Percentiles rank a stretch among this genome's conserved stretches.
phyloP scores from a whole-genome alignment of 2,888 invertebrate genomes.

The Sesia bembeciformis region DNA sequence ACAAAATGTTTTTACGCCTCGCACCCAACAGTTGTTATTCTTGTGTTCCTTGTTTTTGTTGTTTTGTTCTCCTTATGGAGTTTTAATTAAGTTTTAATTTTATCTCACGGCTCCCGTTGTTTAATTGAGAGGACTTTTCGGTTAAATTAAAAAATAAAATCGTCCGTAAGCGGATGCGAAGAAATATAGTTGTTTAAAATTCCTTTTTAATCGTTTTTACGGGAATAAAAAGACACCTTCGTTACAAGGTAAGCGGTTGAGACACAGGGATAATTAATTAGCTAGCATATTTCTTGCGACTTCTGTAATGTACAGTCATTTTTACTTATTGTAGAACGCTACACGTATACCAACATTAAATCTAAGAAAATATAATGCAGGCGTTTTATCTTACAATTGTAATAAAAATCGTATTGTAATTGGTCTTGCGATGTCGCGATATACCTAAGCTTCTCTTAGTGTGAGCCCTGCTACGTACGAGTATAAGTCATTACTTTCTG shows the following conservation, averaged over 20 bases:
- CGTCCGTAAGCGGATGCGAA: conserved; percentile 17
- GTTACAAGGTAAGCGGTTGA: neutral
- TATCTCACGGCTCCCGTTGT: conserved; percentile 58
- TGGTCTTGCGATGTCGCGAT: too few relatives aligned
- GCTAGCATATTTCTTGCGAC: neutral
- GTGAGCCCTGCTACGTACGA: too few relatives aligned
- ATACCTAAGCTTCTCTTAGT: too few relatives aligned
- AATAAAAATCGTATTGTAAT: too few relatives aligned
- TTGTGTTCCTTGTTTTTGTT: conserved; percentile 21
- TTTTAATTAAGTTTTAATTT: conserved; percentile 72
- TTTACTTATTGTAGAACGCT: too few relatives aligned
- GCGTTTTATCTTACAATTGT: too few relatives aligned
- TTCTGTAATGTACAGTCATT: too few relatives aligned
- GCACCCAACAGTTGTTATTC: conserved; percentile 10
- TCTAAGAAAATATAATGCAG: too few relatives aligned
- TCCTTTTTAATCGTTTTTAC: conserved; percentile 24
- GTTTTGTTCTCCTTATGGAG: conserved; percentile 37
- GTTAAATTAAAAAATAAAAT: conserved; percentile 16
- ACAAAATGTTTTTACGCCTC: conserved; percentile 56
- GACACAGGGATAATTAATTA: neutral
- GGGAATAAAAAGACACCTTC: conserved; percentile 3
- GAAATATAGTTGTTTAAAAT: conserved; percentile 5
- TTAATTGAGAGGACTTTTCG: conserved; percentile 43
- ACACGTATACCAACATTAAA: too few relatives aligned
- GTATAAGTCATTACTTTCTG: too few relatives aligned